A percentile compares a stretch with the other conserved stretches of the same genome.
Conservation (phyloP, 2,888 invertebrate genomes). For the Margaritifera margaritifera region DNA sequence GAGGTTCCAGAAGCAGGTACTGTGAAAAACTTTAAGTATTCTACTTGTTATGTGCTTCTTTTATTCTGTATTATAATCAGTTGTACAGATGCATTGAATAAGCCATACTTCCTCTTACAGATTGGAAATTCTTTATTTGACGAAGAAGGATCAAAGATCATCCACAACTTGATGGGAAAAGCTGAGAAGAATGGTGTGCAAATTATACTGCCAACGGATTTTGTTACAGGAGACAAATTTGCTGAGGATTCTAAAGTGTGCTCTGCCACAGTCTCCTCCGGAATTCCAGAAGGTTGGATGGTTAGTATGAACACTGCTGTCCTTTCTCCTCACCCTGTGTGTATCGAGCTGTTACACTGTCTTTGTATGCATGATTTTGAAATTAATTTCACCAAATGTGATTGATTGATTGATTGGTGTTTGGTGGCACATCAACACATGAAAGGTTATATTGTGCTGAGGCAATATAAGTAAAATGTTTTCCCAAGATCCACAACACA, state of each 20-base stretch:
- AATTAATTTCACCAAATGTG: too few relatives aligned
- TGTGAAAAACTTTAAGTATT: not conserved
- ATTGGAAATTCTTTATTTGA: constrained; percentile 97
- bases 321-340: not conserved
- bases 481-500: too few relatives aligned
- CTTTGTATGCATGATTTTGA: too few relatives aligned
- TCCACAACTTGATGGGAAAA: constrained; percentile 89
- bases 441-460: too few relatives aligned
- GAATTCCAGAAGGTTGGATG: constrained; percentile 95
- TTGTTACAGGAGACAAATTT: constrained; percentile 95
- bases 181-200: constrained; percentile 93
- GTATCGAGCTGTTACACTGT: too few relatives aligned
- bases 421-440: too few relatives aligned
- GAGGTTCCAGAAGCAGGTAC: not conserved
- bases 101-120: constrained; percentile 73
- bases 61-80: not conserved
- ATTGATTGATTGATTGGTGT: too few relatives aligned
- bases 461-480: too few relatives aligned
- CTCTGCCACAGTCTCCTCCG: constrained; percentile 83
- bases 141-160: constrained; percentile 96
- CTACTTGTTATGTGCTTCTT: not conserved
- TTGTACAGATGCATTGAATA: not conserved
- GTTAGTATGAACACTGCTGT: constrained; percentile 45
- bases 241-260: constrained; percentile 91
- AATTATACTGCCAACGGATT: constrained; percentile 95